Base-by-base conservation (phyloP, 2,888 invertebrate genomes). In the Calameuta filiformis region DNA sequence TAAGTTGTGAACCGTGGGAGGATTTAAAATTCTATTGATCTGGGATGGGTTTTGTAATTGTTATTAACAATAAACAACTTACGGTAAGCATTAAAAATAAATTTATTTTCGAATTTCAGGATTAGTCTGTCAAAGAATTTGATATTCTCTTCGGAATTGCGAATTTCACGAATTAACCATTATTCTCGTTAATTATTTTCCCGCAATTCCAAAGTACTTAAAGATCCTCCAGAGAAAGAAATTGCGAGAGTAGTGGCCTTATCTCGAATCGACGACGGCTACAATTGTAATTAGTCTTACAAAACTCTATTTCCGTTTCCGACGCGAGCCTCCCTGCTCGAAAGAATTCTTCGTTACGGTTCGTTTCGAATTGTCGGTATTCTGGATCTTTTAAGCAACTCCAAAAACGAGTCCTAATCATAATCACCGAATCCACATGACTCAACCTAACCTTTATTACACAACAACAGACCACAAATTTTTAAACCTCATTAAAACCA, bases 241-340 rank as follows among this genome's bases (percentile, higher is more conserved):
- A 23, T 56, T 56, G 56, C 56, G 56, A 56, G 56, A 56, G 6
- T 56, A 56, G 56, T 23, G 0, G 23, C 23, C 56, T 56, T 56
- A 56, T 56, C 56, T 56, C 1, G 23, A 23, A 56, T 56, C 56
- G 23, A 56, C 56, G 56, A 56, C 56, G 56, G 23, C 56, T 56
- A 56, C 56, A 33, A 71, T 71, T 34, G 33, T 34, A 71, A 71
- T 71, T 71, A 31, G 31, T 71, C 71, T 71, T 71, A 71, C 71
- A 71, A 71, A 71, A 71, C 71, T 71, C 33, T 34, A 71, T 71
- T 71, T 71, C 71, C 71, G 71, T 71, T 71, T 71, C 31, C 71
- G 12, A 71, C 56, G 2, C 23, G 56, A 56, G 56, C 56, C 56
- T 56, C 56, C 9, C 56, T 23, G 56, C 56, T 56, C 56, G 56